Base-by-base conservation (phyloP, 2,113 vertebrate genomes). In the Sceloporus undulatus region DNA sequence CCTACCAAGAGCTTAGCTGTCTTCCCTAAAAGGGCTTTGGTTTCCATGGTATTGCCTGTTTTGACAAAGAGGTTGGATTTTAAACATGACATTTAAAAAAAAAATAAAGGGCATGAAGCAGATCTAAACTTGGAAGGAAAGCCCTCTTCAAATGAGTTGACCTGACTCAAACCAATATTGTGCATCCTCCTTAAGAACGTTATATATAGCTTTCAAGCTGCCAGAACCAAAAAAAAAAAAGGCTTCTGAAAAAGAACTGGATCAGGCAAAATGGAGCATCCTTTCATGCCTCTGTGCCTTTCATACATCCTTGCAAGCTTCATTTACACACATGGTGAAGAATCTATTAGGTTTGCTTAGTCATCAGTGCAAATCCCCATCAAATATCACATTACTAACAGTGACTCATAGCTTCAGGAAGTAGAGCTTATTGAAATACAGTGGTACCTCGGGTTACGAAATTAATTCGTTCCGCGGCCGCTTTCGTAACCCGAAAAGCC, bases 321-420 rank as follows among this genome's bases (percentile, higher is more conserved):
- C 62, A 68, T 94, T 92, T 92, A 59, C 91, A 86, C 90, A 91
- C 80, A 92, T 23, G 87, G 23, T 89, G 76, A 89, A 80, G 77
- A 81, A 90, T 94, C 87, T 93, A 68, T 90, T 96, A 87, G 90
- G 79, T 94, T 95, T 89, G 88, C 87, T 94, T 91, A 95, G 87
- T 96, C 90, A 90, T 90, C 90, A 84, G 93, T 91, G 88, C 85
- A 95, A 91, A 94, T 95, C 68, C n/a, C 88, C 92, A 90, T 91
- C 76, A 54, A 92, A 79, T 94, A 90, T 95, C 85, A 74, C 86
- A 76, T 94, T 86, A 84, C 0, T 93, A 92, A 88, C 70, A 84
- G 93, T 96, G 94, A 95, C 92, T 96, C 91, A 94, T 76, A 90
- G 79, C 38, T 91, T 91, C 80, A 88, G 90, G 91, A 94, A 88